Percentiles rank a stretch among this genome's conserved stretches.
Conservation (phyloP, 2,113 vertebrate species). For the Phylloscopus trochiloides region DNA sequence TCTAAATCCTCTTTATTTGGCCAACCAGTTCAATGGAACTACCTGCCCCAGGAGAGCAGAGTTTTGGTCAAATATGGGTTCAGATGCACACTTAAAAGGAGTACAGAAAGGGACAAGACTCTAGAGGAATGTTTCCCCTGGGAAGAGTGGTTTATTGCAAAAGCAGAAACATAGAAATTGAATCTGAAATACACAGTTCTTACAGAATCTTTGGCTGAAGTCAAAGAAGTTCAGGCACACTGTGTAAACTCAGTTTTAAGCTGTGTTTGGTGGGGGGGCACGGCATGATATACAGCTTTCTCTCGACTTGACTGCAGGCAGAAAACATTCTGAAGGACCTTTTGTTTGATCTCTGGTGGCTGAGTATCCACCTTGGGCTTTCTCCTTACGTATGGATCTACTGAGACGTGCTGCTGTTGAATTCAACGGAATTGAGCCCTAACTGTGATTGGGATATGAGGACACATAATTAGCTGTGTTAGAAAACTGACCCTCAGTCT, state of each 20-base stretch:
- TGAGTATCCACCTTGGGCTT: not conserved
- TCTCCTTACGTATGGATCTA: not conserved
- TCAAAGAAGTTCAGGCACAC: not conserved
- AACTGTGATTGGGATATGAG: constrained; percentile 39
- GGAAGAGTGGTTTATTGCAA: not conserved
- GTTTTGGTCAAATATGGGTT: not conserved
- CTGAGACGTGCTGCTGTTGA: not conserved
- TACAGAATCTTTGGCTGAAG: not conserved
- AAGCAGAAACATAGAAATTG: not conserved
- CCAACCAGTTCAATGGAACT: not conserved
- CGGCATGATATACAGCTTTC: not conserved
- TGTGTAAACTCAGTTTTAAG: not conserved
- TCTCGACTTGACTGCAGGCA: not conserved
- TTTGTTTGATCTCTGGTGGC: not conserved
- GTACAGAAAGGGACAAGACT: not conserved
- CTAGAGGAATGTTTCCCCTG: not conserved
- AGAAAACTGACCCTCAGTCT: constrained; percentile 66
- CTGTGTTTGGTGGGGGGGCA: not conserved
- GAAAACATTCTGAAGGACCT: not conserved
- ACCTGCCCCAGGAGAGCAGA: not conserved
- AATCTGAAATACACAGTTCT: not conserved
- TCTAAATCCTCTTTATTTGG: not conserved
- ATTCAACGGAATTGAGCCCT: not conserved
- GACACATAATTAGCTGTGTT: constrained; percentile 54
- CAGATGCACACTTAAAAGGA: not conserved